These are phyloP conservation scores for Dryobates pubescens DNA, from an alignment of 2,797 vertebrate species.

Conservation along the genomic window DNA sequence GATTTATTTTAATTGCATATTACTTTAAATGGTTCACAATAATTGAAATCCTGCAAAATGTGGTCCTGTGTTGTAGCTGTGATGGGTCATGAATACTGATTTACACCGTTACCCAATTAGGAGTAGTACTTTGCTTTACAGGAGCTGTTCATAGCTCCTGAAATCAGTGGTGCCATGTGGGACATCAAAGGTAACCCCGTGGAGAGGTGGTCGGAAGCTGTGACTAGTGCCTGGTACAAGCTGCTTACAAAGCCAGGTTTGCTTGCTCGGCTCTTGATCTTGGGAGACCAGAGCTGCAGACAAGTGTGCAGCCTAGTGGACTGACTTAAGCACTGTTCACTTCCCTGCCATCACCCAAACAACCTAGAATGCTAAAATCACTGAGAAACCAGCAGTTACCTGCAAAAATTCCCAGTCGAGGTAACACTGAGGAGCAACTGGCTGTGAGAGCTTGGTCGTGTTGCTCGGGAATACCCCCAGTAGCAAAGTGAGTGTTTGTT, in stretches of 20 bases:
- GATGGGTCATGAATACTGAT: not conserved
- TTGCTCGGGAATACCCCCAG: not conserved
- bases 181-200: accelerated
- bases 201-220: not conserved
- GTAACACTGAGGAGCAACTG: not conserved
- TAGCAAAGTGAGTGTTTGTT: not conserved
- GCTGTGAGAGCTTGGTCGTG: not conserved
- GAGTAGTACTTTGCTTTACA: not conserved
- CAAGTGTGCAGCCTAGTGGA: not conserved
- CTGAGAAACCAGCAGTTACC: not conserved
- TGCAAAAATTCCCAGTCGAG: not conserved
- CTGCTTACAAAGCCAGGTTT: accelerated
- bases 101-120: not conserved
- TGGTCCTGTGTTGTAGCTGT: accelerated
- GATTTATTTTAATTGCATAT: not conserved
- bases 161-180: not conserved
- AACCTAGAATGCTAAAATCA: not conserved
- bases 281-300: not conserved
- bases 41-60: accelerated
- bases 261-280: not conserved
- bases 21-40: not conserved
- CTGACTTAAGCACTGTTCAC: not conserved
- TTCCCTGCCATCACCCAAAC: not conserved
- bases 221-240: accelerated
- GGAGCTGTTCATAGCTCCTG: not conserved